phyloP scores from a whole-genome alignment of 37 sponge, comb jelly and placozoan genomes.

The Beroe forskalii region DNA sequence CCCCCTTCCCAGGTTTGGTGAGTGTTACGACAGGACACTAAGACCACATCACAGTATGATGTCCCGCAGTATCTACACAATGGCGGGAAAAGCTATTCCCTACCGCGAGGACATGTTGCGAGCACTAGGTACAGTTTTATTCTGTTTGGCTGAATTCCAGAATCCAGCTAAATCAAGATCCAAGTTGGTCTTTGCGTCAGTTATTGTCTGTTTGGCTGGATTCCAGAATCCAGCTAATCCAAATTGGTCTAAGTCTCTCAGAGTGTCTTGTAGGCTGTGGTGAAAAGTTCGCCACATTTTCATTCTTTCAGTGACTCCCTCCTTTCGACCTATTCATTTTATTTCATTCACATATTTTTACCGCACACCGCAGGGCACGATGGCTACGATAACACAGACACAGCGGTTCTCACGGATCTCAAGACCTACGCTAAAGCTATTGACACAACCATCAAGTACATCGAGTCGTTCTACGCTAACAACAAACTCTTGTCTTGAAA shows the following conservation, averaged over 20 bases:
- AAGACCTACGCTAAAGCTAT: background rate
- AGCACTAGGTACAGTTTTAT: background rate
- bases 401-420: slow-evolving; percentile 1
- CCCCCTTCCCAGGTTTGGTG: background rate
- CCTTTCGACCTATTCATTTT: no score
- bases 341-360: no score
- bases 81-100: slow-evolving; percentile 44
- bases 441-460: background rate
- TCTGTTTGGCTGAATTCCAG: no score
- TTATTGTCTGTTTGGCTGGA: no score
- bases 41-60: slow-evolving; percentile 8
- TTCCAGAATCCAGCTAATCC: no score
- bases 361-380: slow-evolving; percentile 44
- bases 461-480: slow-evolving; percentile 9
- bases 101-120: slow-evolving; percentile 35
- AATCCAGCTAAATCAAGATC: no score
- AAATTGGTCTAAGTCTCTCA: no score
- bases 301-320: no score
- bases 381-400: slow-evolving; percentile 4
- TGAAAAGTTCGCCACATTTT: no score
- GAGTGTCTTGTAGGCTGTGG: no score
- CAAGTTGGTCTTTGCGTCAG: no score
- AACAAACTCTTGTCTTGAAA: background rate
- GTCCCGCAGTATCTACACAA: slow-evolving; percentile 19
- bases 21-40: slow-evolving; percentile 19